These are phyloP conservation scores for Agonopterix alstromeriana DNA, from an alignment of 2,888 invertebrate species.

Conservation along the genomic window DNA sequence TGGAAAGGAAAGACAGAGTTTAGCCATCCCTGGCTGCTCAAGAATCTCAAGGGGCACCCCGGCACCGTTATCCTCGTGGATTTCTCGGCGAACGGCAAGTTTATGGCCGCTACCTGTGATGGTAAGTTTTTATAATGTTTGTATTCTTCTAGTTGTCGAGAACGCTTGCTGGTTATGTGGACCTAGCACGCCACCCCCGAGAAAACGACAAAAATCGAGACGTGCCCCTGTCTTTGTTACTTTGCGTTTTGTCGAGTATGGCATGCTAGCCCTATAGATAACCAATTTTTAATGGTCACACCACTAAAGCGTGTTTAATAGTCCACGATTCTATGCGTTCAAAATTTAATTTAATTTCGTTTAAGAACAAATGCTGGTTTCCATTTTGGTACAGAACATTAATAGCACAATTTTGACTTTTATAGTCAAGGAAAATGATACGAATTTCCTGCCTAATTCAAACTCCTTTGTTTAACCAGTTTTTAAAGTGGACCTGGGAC, in stretches of 20 bases:
- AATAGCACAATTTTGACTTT: too few relatives aligned
- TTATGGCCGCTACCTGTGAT: conserved; percentile 88
- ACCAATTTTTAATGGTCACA: background rate
- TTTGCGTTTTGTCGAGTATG: too few relatives aligned
- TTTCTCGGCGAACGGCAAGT: conserved; percentile 91
- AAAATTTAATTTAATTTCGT: too few relatives aligned
- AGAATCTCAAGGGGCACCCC: conserved; percentile 89
- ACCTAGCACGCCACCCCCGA: background rate
- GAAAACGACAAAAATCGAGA: too few relatives aligned
- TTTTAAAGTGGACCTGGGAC: background rate
- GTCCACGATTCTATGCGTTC: too few relatives aligned
- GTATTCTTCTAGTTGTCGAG: background rate
- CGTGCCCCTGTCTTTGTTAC: too few relatives aligned
- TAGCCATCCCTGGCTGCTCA: conserved; percentile 86
- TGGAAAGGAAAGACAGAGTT: conserved; percentile 73
- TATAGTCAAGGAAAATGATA: too few relatives aligned
- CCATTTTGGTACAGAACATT: too few relatives aligned
- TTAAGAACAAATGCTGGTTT: too few relatives aligned
- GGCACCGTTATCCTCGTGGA: conserved; percentile 85
- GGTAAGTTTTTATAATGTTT: conserved; percentile 75
- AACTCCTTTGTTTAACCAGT: background rate
- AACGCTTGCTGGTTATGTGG: background rate
- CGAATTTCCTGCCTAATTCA: background rate
- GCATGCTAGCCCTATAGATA: background rate
- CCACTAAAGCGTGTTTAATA: too few relatives aligned